Base-by-base conservation (phyloP, 2,888 invertebrate species). In the Drosophila paranaensis region DNA sequence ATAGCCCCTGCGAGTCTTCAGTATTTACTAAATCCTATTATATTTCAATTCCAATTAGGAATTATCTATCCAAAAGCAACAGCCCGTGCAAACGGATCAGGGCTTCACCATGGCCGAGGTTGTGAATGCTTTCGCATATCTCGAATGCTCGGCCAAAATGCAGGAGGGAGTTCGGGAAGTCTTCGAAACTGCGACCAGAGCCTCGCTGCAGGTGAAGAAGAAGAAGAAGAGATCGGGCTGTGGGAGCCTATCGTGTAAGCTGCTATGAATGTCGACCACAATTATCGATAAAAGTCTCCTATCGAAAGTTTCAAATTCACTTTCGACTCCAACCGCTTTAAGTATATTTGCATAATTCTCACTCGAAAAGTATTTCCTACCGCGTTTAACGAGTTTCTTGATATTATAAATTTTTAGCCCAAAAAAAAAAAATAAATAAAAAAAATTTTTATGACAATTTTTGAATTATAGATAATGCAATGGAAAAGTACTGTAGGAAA, bases 161-260 rank as follows among this genome's bases (percentile, higher is more conserved):
- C 99, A 99, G 95, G 98, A 99, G 93, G 99, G 99, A 90, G 98
- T 99, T 63, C 95, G 98, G 84, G 98, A 99, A 94, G 99, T 99
- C 81, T 99, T 99, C 93, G 99, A 99, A 95, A 98, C 98, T 89
- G 99, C 99, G 90, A 98, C 99, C 79, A 95, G 98, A 92, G 99
- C 99, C 90, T 98, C 99, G 88, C 95, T 99, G 93, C 80, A 71
- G 50, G 76, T 78, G 11, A 97, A 98, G 94, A 98, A 97, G 95
- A 97, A 96, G 95, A 96, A 96, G 96, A 95, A 96, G 95, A 92
- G 55, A 42, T 33, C 95, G 95, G 95, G 95, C 94, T 97, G 97
- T 95, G 94, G 95, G 94, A 94, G 96, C 94, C 95, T 96, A 33
- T 25, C 56, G 94, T 96, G 96, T 35, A 27, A 35, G n/a, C 57